Percentiles rank a stretch among this genome's conserved stretches.
Conservation (phyloP, 2,113 vertebrate genomes). For the Labrus mixtus region DNA sequence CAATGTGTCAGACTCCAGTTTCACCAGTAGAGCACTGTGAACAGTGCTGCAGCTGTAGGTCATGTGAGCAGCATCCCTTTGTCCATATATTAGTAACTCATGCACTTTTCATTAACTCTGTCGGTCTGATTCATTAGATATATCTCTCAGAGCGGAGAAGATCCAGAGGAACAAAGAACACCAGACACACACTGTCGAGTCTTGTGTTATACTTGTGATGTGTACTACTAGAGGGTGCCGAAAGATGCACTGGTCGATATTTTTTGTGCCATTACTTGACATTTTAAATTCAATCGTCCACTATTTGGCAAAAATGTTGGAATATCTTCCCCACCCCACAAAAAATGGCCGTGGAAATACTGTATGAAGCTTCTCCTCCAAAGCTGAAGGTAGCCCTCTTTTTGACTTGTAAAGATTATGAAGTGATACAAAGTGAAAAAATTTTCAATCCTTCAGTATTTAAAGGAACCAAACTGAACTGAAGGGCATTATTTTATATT, state of each 20-base stretch:
- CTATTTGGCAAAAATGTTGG: too few species aligned
- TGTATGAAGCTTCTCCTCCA: neutral
- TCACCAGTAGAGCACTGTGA: neutral
- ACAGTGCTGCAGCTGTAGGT: conserved; percentile 1
- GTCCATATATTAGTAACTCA: conserved; percentile 39
- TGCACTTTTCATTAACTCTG: conserved; percentile 44
- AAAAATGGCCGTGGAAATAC: neutral
- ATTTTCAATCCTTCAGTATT: neutral
- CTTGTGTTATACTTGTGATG: neutral
- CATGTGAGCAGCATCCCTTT: conserved; percentile 49
- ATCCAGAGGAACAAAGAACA: neutral
- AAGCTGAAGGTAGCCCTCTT: too few species aligned
- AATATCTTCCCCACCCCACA: too few species aligned
- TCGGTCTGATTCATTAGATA: conserved; percentile 42
- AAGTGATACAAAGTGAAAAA: neutral
- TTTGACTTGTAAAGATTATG: too few species aligned
- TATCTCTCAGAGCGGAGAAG: conserved; percentile 17
- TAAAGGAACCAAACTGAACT: neutral
- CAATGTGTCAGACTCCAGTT: neutral
- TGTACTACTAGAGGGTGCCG: conserved; percentile 34
- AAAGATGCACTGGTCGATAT: conserved; percentile 13
- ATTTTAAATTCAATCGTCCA: too few species aligned
- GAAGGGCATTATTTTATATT: neutral
- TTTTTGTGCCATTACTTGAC: neutral
- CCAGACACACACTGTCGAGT: neutral